Percentiles rank a stretch among this genome's conserved stretches.
Evolutionary conservation across 2,113 vertebrate genomes (phyloP).

Genomic region (Bufo bufo): DNA sequence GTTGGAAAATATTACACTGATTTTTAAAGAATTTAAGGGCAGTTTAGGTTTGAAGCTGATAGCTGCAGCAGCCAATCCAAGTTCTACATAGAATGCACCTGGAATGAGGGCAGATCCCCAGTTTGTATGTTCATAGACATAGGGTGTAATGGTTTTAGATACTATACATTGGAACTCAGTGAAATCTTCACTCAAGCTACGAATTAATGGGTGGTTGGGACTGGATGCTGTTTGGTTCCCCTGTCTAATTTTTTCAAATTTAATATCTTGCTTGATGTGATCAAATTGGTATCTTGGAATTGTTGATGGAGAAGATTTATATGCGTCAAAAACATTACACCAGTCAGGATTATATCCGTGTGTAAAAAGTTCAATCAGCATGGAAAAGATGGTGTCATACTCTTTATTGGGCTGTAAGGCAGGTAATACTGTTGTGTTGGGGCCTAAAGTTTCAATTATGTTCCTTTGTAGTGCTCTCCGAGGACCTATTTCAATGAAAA

Average conservation of each 20-base stretch:
- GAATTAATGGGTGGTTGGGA: slow-evolving; percentile 69
- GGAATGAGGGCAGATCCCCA: slow-evolving; percentile 76
- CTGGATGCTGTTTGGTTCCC: slow-evolving; percentile 50
- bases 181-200: slow-evolving; percentile 59
- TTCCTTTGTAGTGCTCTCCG: slow-evolving; percentile 75
- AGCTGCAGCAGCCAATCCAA: slow-evolving; percentile 77
- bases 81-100: slow-evolving; percentile 78
- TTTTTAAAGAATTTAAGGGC: slow-evolving; percentile 67
- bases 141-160: slow-evolving; percentile 64
- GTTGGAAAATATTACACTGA: slow-evolving; percentile 75
- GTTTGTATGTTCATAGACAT: slow-evolving; percentile 82
- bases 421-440: slow-evolving; percentile 69
- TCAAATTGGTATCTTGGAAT: slow-evolving; percentile 84
- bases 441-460: slow-evolving; percentile 80
- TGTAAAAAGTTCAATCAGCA: slow-evolving; percentile 78
- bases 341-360: slow-evolving; percentile 77
- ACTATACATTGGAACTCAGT: slow-evolving; percentile 70
- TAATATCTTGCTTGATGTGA: slow-evolving; percentile 68
- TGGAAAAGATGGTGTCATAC: slow-evolving; percentile 68
- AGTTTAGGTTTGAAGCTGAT: slow-evolving; percentile 70
- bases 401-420: slow-evolving; percentile 74
- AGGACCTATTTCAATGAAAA: slow-evolving; percentile 86
- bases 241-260: slow-evolving; percentile 70
- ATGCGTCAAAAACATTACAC: slow-evolving; percentile 75
- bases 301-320: slow-evolving; percentile 70